Evolutionary conservation across 2,113 vertebrate species (phyloP).

Genomic region (Chelonoidis abingdonii): DNA sequence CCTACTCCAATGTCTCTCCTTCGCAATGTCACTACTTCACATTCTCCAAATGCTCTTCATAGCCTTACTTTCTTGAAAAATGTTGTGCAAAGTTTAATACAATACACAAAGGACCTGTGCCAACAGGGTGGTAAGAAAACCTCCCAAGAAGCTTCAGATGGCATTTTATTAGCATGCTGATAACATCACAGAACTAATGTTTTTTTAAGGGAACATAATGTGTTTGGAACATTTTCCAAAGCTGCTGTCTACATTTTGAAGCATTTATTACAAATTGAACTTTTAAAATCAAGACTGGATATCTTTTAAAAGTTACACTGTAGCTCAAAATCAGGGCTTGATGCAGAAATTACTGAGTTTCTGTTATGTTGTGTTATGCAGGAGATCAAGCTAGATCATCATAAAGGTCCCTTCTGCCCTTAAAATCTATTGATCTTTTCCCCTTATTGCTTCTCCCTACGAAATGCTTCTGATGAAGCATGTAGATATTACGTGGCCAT

Average conservation of each 20-base stretch:
- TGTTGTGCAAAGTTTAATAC: conserved; percentile 22
- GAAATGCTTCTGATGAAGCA: not conserved
- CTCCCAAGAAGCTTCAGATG: conserved; percentile 58
- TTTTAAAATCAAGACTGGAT: conserved; percentile 9
- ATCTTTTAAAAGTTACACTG: conserved; percentile 9
- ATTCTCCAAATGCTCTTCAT: conserved; percentile 30
- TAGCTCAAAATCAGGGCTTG: conserved; percentile 10
- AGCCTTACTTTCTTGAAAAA: conserved; percentile 43
- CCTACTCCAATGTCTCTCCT: conserved; percentile 32
- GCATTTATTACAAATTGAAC: conserved; percentile 24
- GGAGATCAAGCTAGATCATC: not conserved
- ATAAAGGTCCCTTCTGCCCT: conserved; percentile 9
- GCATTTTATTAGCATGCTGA: conserved; percentile 20
- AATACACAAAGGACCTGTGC: not conserved
- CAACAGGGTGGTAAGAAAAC: conserved; percentile 31
- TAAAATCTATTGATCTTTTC: not conserved
- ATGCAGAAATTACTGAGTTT: conserved; percentile 27
- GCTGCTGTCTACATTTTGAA: conserved; percentile 29
- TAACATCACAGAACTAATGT: conserved; percentile 16
- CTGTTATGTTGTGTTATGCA: not conserved
- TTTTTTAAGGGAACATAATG: not conserved
- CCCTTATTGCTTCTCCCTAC: not conserved
- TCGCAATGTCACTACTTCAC: conserved; percentile 38
- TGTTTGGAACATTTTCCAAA: not conserved
- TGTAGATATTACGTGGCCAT: not conserved